Base-by-base conservation (phyloP, 2,888 invertebrate genomes). In the Rotaria magnacalcarata region DNA sequence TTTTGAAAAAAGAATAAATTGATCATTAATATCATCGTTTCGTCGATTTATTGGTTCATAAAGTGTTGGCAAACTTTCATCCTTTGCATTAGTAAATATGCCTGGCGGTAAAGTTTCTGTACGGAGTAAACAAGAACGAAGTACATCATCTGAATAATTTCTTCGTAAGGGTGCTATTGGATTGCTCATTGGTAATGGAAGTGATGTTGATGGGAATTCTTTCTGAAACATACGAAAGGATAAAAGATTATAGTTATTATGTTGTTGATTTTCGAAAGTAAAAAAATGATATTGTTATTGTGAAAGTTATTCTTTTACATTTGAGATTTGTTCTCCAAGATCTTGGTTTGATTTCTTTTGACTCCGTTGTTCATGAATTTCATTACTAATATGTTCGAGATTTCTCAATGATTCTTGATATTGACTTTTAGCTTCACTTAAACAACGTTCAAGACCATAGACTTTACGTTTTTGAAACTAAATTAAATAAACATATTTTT, bases 341-440 rank as follows among this genome's bases (percentile, higher is more conserved):
- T 0, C 19, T 34, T 34, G 0, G 19, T 67, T 34, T 2, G 67
- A 19, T 41, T 67, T 67, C 34, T 34, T 34, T 19, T 19, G 58
- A 58, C 85, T 34, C 43, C 87, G 52, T 52, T 85, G 84, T 21
- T 50, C 56, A 84, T 87, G 87, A 80, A 87, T 85, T 84, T 87
- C 87, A 84, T 75, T 87, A 85, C 87, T 87, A 10, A 87, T 87
- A 19, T 50, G 47, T 54, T 87, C 87, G 14, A 87, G 67, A 80
- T 58, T 87, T 27, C 58, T 52, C 41, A 87, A 58, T 50, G 87
- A 75, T 50, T 87, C 50, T 54, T 85, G 85, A 24, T 87, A 87
- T 54, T 43, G 47, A 27, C 52, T 11, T 67, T 87, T 87, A 21
- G 87, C 87, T 84, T 87, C 87, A 50, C 58, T 80, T 34, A 87